Evolutionary conservation across 2,113 vertebrate species (phyloP).

Genomic region (Genyomyrus donnyi): DNA sequence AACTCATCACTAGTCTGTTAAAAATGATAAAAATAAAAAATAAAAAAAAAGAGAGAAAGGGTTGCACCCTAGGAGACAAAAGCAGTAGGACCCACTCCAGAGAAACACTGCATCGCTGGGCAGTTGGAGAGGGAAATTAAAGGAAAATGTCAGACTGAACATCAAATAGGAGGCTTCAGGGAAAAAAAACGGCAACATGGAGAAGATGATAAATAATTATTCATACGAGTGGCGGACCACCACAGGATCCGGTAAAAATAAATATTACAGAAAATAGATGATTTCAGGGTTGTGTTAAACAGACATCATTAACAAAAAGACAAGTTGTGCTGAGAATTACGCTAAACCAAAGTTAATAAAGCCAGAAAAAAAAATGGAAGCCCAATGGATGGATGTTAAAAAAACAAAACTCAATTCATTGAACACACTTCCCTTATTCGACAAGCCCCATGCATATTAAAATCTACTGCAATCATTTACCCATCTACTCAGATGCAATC

Average conservation of each 20-base stretch:
- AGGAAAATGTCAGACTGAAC: constrained; percentile 4
- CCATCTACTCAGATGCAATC: constrained; percentile 35
- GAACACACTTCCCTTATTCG: constrained; percentile 42
- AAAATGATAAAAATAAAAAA: constrained; percentile 19
- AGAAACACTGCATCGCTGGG: constrained; percentile 48
- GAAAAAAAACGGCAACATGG: constrained; percentile 31
- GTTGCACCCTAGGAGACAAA: constrained; percentile 29
- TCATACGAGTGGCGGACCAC: background rate
- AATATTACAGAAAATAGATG: constrained; percentile 70
- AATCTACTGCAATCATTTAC: constrained; percentile 33
- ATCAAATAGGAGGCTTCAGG: constrained; percentile 18
- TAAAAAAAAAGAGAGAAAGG: background rate
- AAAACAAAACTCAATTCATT: constrained; percentile 44
- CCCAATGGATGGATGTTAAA: constrained; percentile 57
- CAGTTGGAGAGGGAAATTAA: constrained; percentile 24
- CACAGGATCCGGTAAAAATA: constrained; percentile 61
- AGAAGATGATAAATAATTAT: background rate
- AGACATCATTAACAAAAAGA: constrained; percentile 51
- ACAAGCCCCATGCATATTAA: constrained; percentile 38
- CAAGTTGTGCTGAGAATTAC: constrained; percentile 37
- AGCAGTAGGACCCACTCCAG: constrained; percentile 16
- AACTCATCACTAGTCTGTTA: constrained; percentile 44
- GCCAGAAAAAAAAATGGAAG: constrained; percentile 61
- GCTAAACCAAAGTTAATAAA: constrained; percentile 63
- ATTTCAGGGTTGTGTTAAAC: constrained; percentile 61